Evolutionary conservation across 2,113 vertebrate genomes (phyloP), one percentile per base, ranked within the genome.

Genomic region (Dasyurus viverrinus): DNA sequence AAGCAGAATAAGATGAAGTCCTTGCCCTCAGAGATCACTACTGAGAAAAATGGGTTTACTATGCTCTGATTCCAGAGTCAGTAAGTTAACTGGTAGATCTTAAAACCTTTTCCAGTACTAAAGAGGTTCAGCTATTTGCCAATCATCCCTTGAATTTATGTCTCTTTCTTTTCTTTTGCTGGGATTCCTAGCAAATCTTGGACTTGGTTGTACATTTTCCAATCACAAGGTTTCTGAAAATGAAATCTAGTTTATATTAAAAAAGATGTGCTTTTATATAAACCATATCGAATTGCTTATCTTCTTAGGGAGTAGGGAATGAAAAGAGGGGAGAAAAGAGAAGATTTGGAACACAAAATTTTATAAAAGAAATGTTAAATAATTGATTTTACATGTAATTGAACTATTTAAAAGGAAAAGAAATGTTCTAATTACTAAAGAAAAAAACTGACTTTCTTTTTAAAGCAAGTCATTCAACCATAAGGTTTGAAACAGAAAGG

Each of bases 401-500:
- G 30, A 30, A 68, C 27, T 36, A 68, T 68, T 68, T 57, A 57
- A 60, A 60, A 60, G 8, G 3, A 60, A 42, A 84, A 76, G 16
- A n/a, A 30, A 42, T 84, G n/a, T 84, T 84, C 68, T 84, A 84
- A 84, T 84, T 42, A 84, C 16, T 84, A n/a, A 76, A 42, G 36
- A 68, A 42, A 84, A 8, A 14, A 76, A n/a, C 0, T 42, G n/a
- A 84, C 2, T n/a, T 84, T 42, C 16, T 68, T 68, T 42, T 84
- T 84, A 84, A 54, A 54, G 68, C n/a, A 84, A 84, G 16, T 84
- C 6, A 84, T 95, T 95, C 60, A 22, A 90, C 36, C n/a, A 50
- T 30, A 97, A 36, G 42, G 89, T 89, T 30, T 95, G 50, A 60
- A 91, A 93, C n/a, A n/a, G 68, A 91, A 89, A 46, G 36, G 93